Base-by-base conservation (phyloP, 2,113 vertebrate species). In the Rhabdornis inornatus region DNA sequence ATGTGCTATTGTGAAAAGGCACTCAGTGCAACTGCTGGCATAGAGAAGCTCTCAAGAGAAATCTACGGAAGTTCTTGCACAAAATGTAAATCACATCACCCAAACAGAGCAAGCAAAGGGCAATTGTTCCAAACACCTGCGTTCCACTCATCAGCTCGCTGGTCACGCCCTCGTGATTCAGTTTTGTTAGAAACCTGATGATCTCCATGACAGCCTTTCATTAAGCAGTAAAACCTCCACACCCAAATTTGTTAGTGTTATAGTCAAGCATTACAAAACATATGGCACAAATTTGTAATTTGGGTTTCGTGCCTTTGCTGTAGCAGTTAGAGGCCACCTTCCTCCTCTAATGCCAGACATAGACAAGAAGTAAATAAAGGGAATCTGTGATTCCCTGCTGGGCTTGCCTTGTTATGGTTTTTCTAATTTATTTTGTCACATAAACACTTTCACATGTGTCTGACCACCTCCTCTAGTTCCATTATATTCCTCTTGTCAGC, bases 361-460 rank as follows among this genome's bases (percentile, higher is more conserved):
- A 95, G n/a, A 69, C 31, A 77, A 85, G 23, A 66, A 91, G 37
- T 70, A 89, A 94, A 94, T 17, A 70, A 39, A 89, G 23, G 50
- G 25, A 42, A 23, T 56, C 63, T 18, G 49, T 24, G 7, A 87
- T 74, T 91, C 92, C 87, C 87, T 92, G 59, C 61, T 74, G 60
- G 28, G 11, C 22, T 77, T 74, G 64, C 52, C 60, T 50, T 53
- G 22, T 74, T 91, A 63, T 19, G 13, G 11, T 66, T 91, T 95
- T 86, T 21, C 72, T 45, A 35, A 86, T 80, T 44, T 69, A 57
- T 61, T 77, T 86, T 81, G 52, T 77, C 69, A 35, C 5, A 6
- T 59, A 83, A 94, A 94, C 64, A 63, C 31, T 86, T 94, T 35
- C 83, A 77, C 55, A 37, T 16, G 44, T 33, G 47, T 45, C 55